These are phyloP conservation scores for Poeciliopsis turneri DNA, from an alignment of 2,797 vertebrate genomes.

Conservation along the genomic window DNA sequence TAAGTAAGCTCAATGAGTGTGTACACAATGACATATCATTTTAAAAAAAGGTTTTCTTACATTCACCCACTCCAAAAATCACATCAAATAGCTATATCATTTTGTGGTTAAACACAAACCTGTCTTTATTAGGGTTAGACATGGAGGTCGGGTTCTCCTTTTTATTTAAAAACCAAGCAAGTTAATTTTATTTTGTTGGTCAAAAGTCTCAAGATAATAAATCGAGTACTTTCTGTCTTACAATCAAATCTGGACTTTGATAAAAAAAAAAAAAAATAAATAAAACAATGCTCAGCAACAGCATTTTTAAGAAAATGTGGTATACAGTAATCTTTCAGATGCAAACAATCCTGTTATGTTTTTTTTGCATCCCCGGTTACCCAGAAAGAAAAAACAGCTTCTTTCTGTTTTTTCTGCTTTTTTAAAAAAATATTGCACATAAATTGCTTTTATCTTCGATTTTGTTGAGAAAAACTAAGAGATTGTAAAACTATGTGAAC, in stretches of 20 bases:
- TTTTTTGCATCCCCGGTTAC: no score
- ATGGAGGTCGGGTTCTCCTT: not conserved
- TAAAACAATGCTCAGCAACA: no score
- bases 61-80: not conserved
- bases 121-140: not conserved
- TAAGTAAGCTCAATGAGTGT: not conserved
- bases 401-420: not conserved
- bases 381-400: no score
- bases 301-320: not conserved
- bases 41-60: not conserved
- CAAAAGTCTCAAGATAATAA: not conserved
- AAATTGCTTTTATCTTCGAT: not conserved
- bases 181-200: not conserved
- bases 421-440: not conserved
- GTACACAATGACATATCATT: not conserved
- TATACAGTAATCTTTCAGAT: not conserved
- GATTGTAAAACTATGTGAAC: not conserved
- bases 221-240: not conserved
- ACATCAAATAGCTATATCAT: not conserved
- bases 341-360: not conserved
- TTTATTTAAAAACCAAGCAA: not conserved
- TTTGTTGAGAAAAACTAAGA: not conserved
- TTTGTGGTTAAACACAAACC: not conserved
- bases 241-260: not conserved
- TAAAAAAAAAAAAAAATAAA: not conserved